phyloP scores from a whole-genome alignment of 2,113 vertebrate species.

The Microcebus lehilahytsara region DNA sequence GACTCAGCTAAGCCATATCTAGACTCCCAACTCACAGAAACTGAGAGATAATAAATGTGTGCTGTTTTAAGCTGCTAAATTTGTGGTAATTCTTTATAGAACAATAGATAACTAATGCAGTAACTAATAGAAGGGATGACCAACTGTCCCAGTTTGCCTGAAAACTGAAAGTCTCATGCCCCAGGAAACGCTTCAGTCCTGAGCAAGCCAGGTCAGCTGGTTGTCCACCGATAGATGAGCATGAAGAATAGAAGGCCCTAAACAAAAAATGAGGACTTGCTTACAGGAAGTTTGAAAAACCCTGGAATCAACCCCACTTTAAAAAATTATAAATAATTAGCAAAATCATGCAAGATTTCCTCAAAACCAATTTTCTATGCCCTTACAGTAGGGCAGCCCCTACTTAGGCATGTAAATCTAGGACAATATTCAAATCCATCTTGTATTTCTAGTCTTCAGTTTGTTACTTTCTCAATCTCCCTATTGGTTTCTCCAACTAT shows the following conservation, averaged over 20 bases:
- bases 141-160: background rate
- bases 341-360: constrained; percentile 44
- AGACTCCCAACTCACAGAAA: background rate
- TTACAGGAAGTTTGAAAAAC: background rate
- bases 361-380: constrained; percentile 36
- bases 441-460: constrained; percentile 28
- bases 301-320: background rate
- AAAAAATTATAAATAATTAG: background rate
- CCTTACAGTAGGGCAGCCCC: constrained; percentile 42
- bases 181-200: background rate
- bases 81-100: background rate
- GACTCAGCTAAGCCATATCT: background rate
- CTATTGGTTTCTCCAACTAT: background rate
- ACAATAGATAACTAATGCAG: background rate
- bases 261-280: constrained; percentile 14
- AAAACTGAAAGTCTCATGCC: background rate
- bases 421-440: constrained; percentile 39
- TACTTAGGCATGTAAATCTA: constrained; percentile 30
- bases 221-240: background rate
- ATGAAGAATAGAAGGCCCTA: background rate
- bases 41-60: background rate
- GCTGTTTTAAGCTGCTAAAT: background rate
- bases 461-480: constrained; percentile 24
- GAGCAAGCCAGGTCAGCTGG: background rate
- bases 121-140: background rate